Evolutionary conservation across 1,140 invertebrate species (phyloP).

Genomic region (Drosophila simulans): DNA sequence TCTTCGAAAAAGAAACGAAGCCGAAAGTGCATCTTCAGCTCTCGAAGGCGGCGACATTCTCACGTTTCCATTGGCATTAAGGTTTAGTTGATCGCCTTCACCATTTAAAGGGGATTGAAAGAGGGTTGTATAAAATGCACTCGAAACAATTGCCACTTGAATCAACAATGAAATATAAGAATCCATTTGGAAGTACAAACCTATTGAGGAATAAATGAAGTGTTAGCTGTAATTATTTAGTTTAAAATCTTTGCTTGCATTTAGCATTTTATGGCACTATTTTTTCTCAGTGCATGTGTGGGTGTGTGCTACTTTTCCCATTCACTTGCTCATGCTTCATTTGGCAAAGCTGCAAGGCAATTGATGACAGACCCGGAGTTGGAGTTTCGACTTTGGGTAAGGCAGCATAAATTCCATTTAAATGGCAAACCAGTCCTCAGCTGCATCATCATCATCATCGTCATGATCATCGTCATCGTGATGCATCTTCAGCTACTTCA

Average conservation of each 20-base stretch:
- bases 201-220: too few species aligned
- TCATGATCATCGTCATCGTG: conserved; percentile 8
- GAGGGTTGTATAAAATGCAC: not conserved
- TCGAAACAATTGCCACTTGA: not conserved
- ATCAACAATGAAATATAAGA: not conserved
- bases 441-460: conserved; percentile 23
- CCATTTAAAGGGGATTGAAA: conserved; percentile 7
- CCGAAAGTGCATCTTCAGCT: conserved; percentile 75
- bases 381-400: conserved; percentile 52
- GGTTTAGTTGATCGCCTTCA: conserved; percentile 66
- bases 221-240: too few species aligned
- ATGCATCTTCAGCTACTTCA: conserved; percentile 59
- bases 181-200: too few species aligned
- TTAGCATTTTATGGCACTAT: not conserved
- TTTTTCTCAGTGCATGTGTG: conserved; percentile 11
- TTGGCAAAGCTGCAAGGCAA: conserved; percentile 58
- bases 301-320: conserved; percentile 22
- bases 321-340: conserved; percentile 62
- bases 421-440: conserved; percentile 66
- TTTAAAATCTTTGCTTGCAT: too few species aligned
- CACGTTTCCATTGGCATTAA: conserved; percentile 82
- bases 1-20: conserved; percentile 28
- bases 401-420: conserved; percentile 80
- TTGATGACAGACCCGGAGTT: conserved; percentile 63
- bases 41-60: conserved; percentile 67